Conservation (phyloP, 2,888 invertebrate genomes). For the Trachelus troglodyta region DNA sequence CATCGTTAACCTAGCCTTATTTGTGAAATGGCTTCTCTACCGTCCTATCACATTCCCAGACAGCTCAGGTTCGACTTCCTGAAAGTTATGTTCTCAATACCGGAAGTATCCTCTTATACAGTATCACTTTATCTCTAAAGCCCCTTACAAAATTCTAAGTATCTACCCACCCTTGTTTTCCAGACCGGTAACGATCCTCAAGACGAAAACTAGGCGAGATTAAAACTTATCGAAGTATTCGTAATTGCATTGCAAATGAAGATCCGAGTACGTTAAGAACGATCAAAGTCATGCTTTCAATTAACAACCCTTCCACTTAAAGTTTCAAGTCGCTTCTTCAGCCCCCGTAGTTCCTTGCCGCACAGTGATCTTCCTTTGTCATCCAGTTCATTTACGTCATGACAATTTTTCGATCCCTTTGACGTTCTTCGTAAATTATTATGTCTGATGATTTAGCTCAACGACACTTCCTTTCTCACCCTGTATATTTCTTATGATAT, state of each 20-base stretch:
- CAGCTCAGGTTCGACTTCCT: background rate
- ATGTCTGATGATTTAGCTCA: too few relatives aligned
- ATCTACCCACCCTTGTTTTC: background rate
- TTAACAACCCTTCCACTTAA: background rate
- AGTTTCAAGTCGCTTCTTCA: background rate
- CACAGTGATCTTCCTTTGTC: background rate
- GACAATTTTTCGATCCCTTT: background rate
- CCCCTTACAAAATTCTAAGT: background rate
- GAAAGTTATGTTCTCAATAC: background rate
- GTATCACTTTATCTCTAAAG: constrained; percentile 1
- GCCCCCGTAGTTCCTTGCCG: background rate
- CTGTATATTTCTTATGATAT: too few relatives aligned
- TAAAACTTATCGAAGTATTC: constrained; percentile 47
- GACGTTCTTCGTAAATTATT: too few relatives aligned
- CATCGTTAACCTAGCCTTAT: background rate
- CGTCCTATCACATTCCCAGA: background rate
- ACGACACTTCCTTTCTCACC: too few relatives aligned
- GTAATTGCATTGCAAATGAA: constrained; percentile 43
- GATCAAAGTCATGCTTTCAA: background rate
- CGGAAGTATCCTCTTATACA: background rate
- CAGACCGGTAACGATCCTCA: constrained; percentile 17
- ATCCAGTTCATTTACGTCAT: background rate
- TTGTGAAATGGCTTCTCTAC: background rate
- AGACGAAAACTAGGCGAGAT: constrained; percentile 48
- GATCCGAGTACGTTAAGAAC: constrained; percentile 1